A percentile compares a stretch with the other conserved stretches of the same genome.
phyloP scores from a whole-genome alignment of 2,888 invertebrate genomes.

The Trissolcus brochymenae region DNA sequence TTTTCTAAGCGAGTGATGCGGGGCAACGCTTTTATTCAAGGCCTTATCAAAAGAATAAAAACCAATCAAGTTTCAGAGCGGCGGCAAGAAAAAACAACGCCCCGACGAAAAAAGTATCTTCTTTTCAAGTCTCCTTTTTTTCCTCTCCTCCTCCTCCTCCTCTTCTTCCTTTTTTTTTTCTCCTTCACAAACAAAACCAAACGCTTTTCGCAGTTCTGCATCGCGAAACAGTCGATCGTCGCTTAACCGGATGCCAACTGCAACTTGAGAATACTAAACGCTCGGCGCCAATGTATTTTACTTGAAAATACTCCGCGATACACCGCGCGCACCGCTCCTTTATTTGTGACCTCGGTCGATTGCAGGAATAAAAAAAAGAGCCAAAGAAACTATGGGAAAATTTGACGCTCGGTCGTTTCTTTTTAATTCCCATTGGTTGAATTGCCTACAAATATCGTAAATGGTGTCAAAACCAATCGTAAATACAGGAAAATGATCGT shows the following conservation, averaged over 20 bases:
- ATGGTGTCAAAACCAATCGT: conserved; percentile 7
- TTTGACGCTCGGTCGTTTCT: conserved; percentile 25
- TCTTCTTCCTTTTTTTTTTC: background rate
- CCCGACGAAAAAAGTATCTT: conserved; percentile 9
- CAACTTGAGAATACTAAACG: conserved; percentile 73
- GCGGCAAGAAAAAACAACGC: conserved; percentile 42
- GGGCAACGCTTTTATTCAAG: conserved; percentile 61
- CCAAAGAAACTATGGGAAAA: conserved; percentile 45
- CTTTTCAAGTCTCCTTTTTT: conserved; percentile 2
- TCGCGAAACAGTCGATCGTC: conserved; percentile 61
- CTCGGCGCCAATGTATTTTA: conserved; percentile 66
- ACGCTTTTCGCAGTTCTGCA: conserved; percentile 51
- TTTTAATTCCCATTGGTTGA: background rate
- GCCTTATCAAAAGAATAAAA: conserved; percentile 65
- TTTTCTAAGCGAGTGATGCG: conserved; percentile 52
- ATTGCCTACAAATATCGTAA: conserved; percentile 22
- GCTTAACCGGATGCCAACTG: conserved; percentile 73
- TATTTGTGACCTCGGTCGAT: conserved; percentile 43
- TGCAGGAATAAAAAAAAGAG: conserved; percentile 38
- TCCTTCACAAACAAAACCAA: conserved; percentile 34
- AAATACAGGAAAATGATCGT: background rate
- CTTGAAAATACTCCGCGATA: conserved; percentile 65
- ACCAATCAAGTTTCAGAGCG: conserved; percentile 62
- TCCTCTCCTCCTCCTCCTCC: conserved; percentile 1
- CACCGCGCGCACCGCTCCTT: conserved; percentile 57